These are phyloP conservation scores for Lacerta agilis DNA, from an alignment of 2,797 vertebrate species.

Conservation along the genomic window DNA sequence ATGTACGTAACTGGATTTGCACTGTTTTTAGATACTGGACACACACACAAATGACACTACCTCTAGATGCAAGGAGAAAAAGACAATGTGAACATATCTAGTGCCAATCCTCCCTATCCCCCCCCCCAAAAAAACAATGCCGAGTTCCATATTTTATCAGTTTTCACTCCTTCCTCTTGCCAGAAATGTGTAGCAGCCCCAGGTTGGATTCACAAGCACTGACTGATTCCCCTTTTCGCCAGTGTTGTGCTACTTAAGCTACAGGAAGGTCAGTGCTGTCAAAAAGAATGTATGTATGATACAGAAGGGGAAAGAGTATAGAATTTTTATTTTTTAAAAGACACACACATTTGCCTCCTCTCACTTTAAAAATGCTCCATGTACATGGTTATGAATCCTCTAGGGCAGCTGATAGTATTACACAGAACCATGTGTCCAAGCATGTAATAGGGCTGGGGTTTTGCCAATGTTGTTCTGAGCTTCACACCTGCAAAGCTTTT, in stretches of 20 bases:
- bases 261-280: background rate
- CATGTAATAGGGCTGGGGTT: conserved; percentile 15
- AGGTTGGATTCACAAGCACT: conserved; percentile 70
- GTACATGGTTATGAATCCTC: conserved; percentile 38
- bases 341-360: conserved; percentile 53
- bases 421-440: background rate
- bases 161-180: conserved; percentile 45
- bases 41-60: conserved; percentile 76
- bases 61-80: conserved; percentile 75
- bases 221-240: conserved; percentile 55
- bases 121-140: conserved; percentile 23
- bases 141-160: conserved; percentile 61
- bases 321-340: conserved; percentile 34
- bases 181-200: conserved; percentile 46
- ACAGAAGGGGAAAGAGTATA: conserved; percentile 38
- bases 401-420: conserved; percentile 37
- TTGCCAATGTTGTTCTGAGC: conserved; percentile 35
- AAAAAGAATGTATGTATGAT: conserved; percentile 32
- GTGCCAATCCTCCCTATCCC: conserved; percentile 39
- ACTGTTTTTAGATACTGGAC: conserved; percentile 72
- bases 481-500: conserved; percentile 45
- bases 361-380: conserved; percentile 50
- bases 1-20: conserved; percentile 73
- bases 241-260: conserved; percentile 29
- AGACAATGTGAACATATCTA: conserved; percentile 58